Evolutionary conservation across 2,888 invertebrate genomes (phyloP).

Genomic region (Rambutsinella grinnellia): DNA sequence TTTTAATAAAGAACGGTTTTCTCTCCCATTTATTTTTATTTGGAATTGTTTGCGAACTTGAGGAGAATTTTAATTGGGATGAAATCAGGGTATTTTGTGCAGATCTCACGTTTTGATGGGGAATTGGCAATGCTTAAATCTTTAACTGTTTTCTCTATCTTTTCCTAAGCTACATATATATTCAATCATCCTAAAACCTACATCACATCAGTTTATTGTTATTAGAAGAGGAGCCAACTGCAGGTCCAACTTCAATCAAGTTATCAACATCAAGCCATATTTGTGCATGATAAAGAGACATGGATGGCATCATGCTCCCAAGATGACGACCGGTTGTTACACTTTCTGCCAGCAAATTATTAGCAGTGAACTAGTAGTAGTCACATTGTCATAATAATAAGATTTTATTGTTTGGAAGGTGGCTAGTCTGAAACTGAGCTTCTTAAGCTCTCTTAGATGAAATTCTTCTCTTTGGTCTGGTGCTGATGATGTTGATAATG

Average conservation of each 20-base stretch:
- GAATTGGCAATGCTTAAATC: too few species aligned
- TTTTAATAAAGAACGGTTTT: too few species aligned
- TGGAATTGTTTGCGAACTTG: slow-evolving; percentile 4
- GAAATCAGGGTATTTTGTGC: slow-evolving; percentile 14
- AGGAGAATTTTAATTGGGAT: slow-evolving; percentile 8
- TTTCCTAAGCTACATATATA: too few species aligned
- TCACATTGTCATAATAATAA: slow-evolving; percentile 50
- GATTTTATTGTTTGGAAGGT: slow-evolving; percentile 46
- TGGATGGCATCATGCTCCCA: slow-evolving; percentile 35
- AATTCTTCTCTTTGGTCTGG: too few species aligned
- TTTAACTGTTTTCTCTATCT: too few species aligned
- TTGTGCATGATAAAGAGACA: slow-evolving; percentile 28
- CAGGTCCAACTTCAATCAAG: slow-evolving; percentile 44
- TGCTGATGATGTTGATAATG: too few species aligned
- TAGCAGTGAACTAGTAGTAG: slow-evolving; percentile 48
- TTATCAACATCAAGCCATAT: slow-evolving; percentile 48
- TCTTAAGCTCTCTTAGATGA: too few species aligned
- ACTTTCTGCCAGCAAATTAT: slow-evolving; percentile 56
- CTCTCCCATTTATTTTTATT: slow-evolving; percentile 11
- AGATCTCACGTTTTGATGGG: slow-evolving; percentile 2
- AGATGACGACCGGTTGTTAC: slow-evolving; percentile 56
- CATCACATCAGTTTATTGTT: slow-evolving; percentile 31
- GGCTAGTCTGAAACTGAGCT: slow-evolving; percentile 19
- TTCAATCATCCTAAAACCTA: slow-evolving; percentile 40
- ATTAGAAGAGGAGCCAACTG: slow-evolving; percentile 9